Evolutionary conservation across 2,113 vertebrate species (phyloP), one percentile per base, ranked within the genome.

Genomic region (Callaeas wilsoni): DNA sequence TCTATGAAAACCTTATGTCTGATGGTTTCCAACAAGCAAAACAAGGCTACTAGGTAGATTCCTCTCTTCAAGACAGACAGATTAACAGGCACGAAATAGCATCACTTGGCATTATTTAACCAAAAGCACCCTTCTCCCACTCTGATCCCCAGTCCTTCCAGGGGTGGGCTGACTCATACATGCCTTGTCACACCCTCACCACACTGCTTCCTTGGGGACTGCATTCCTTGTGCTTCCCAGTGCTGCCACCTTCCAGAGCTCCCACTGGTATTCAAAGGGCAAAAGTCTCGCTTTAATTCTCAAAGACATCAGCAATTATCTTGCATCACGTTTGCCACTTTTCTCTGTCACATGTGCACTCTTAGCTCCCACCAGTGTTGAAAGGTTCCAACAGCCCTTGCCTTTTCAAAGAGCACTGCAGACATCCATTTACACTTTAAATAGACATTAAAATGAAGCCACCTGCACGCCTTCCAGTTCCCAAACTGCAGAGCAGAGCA

Each of bases 361-460:
- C 63, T 37, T 73, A 73, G 57, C 75, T 93, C 78, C 37, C 68
- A 93, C 59, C 44, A 44, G 76, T 5, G 20, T 29, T 90, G 79
- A 96, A 95, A 92, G 82, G 44, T 86, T 96, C 88, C 80, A 94
- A 81, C 76, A 94, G 77, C 69, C 60, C 14, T 94, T 95, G 68
- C 68, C 68, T 95, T 96, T 97, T 89, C 68, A 94, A 95, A 94
- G 85, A 90, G 83, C 69, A 71, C 41, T 86, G 85, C 75, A 93
- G 88, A 86, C 90, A 96, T 71, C 79, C 73, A 94, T 96, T 96
- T 96, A 71, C 41, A 92, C 94, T 95, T 92, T 74, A 95, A 96
- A 97, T 91, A 97, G 94, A 95, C 74, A 97, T 89, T 87, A 96
- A 96, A 97, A 96, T 96, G 75, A 96, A 94, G 93, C 88, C 96